phyloP scores from a whole-genome alignment of 1,140 invertebrate species.

The Dendroctonus ponderosae region DNA sequence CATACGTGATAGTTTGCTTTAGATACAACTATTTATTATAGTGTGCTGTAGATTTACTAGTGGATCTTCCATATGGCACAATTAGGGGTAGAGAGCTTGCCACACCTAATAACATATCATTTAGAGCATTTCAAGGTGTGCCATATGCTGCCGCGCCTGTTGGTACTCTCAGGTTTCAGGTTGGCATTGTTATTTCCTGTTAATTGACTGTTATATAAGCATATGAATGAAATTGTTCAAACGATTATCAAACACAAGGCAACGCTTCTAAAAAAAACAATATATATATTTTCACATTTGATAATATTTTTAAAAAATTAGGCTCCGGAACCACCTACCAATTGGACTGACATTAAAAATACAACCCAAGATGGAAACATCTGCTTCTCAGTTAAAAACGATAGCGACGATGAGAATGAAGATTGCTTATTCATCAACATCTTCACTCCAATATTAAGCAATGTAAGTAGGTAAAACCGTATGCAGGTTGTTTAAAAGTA shows the following conservation, averaged over 20 bases:
- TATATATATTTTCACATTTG: background rate
- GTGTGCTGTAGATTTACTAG: constrained; percentile 16
- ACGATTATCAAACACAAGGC: background rate
- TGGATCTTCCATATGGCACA: constrained; percentile 18
- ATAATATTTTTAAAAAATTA: background rate
- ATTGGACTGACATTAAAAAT: constrained; percentile 16
- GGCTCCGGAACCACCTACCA: constrained; percentile 10
- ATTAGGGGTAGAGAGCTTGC: constrained; percentile 4
- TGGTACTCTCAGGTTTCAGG: constrained; percentile 20
- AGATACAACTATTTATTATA: background rate
- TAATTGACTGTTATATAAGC: too few relatives aligned
- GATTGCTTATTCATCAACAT: constrained; percentile 26
- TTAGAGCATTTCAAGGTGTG: constrained; percentile 25
- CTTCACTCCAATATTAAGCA: constrained; percentile 1
- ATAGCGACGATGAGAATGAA: constrained; percentile 27
- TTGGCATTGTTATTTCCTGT: background rate
- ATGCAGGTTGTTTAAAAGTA: too few relatives aligned
- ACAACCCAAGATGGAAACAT: constrained; percentile 16
- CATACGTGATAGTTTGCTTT: background rate
- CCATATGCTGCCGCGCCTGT: constrained; percentile 25
- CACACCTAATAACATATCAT: constrained; percentile 9
- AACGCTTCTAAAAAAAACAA: background rate
- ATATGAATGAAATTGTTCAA: too few relatives aligned
- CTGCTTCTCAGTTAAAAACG: constrained; percentile 24
- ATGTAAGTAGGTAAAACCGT: too few relatives aligned